Percentiles rank a stretch among this genome's conserved stretches.
Evolutionary conservation across 2,888 invertebrate genomes (phyloP).

Genomic region (Acheta domesticus): DNA sequence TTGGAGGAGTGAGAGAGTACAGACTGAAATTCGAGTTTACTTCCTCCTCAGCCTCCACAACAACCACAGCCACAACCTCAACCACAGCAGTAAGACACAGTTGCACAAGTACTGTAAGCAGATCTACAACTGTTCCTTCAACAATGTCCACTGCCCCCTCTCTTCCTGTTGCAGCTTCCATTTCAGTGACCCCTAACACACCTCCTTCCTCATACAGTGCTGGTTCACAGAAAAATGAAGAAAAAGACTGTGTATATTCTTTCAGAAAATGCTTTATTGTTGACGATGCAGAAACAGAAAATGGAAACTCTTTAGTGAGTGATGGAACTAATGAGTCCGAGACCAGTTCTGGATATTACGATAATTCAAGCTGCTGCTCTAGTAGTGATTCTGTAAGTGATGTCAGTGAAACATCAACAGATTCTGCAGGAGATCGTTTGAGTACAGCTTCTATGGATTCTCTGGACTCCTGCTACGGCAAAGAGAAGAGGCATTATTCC

Average conservation of each 20-base stretch:
- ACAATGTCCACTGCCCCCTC: background rate
- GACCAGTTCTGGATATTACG: conserved; percentile 30
- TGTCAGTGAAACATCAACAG: conserved; percentile 52
- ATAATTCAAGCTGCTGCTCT: conserved; percentile 44
- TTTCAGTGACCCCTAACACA: background rate
- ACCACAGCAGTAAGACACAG: no score
- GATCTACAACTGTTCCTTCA: no score
- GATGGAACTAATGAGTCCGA: conserved; percentile 30
- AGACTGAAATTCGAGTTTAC: background rate
- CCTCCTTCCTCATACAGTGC: background rate
- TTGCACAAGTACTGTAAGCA: no score
- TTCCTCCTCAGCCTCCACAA: background rate
- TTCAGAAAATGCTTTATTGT: conserved; percentile 36
- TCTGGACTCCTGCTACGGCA: conserved; percentile 47
- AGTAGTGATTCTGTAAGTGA: conserved; percentile 52
- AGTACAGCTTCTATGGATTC: conserved; percentile 52
- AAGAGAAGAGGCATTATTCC: conserved; percentile 28
- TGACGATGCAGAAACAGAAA: conserved; percentile 34
- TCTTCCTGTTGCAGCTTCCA: background rate
- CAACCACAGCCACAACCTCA: background rate
- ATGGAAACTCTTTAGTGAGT: conserved; percentile 25
- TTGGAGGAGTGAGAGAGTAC: conserved; percentile 43
- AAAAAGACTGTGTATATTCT: conserved; percentile 27
- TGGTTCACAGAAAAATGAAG: no score
- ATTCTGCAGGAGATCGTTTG: conserved; percentile 52